A percentile compares a stretch with the other conserved stretches of the same genome.
phyloP scores from a whole-genome alignment of 2,797 vertebrate species.

The Adelosebastes latens region DNA sequence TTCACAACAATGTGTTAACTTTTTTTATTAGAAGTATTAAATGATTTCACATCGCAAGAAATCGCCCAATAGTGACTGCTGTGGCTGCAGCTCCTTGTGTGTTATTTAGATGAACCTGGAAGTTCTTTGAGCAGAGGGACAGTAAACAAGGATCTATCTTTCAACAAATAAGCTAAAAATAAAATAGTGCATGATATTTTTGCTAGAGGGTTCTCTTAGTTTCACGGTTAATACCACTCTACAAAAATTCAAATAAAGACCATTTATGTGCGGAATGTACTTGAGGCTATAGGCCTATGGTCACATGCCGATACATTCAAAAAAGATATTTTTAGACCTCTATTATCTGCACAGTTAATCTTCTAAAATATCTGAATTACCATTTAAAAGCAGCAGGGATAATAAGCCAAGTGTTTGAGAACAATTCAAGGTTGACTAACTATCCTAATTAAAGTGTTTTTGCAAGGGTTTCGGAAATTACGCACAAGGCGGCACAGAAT shows the following conservation, averaged over 20 bases:
- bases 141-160: conserved; percentile 1
- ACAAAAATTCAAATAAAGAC: conserved; percentile 22
- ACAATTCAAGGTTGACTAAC: background rate
- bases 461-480: background rate
- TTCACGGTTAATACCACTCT: conserved; percentile 8
- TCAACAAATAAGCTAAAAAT: background rate
- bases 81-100: conserved; percentile 9
- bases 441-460: background rate
- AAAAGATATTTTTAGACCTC: background rate
- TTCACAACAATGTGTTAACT: conserved; percentile 75
- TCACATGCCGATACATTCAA: conserved; percentile 32
- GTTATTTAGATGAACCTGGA: conserved; percentile 48
- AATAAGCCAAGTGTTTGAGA: background rate
- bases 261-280: conserved; percentile 12
- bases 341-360: background rate
- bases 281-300: conserved; percentile 5
- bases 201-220: background rate
- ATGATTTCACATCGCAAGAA: conserved; percentile 72
- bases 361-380: background rate
- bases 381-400: background rate
- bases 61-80: conserved; percentile 40
- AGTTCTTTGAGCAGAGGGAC: background rate
- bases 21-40: conserved; percentile 77
- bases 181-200: conserved; percentile 18
- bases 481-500: conserved; percentile 10